A percentile compares a stretch with the other conserved stretches of the same genome.
phyloP scores from a whole-genome alignment of 1,140 invertebrate genomes.

The Lepidurus packardi region DNA sequence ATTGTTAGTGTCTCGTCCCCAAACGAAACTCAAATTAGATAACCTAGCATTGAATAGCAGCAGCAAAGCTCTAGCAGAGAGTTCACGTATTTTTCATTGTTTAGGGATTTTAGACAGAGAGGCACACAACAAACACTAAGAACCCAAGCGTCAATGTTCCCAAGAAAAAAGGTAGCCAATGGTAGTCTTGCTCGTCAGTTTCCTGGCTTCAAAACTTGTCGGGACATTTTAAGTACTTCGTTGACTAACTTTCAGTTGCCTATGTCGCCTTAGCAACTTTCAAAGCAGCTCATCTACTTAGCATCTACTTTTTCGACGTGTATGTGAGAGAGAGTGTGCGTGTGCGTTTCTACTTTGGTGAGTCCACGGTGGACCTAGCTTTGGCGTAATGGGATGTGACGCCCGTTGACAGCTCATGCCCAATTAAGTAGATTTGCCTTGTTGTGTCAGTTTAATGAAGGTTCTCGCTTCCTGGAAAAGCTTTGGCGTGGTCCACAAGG shows the following conservation, averaged over 20 bases:
- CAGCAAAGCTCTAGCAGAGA: no score
- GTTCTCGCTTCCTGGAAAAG: slow-evolving; percentile 21
- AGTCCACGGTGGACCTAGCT: not conserved
- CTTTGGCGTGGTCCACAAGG: slow-evolving; percentile 16
- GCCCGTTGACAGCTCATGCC: slow-evolving; percentile 11
- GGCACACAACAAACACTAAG: no score
- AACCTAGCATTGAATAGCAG: no score
- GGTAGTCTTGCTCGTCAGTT: no score
- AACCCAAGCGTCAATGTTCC: no score
- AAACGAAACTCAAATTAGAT: no score
- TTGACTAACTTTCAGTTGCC: not conserved
- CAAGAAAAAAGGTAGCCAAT: no score
- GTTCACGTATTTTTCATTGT: no score
- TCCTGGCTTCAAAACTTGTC: no score
- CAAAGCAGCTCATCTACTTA: not conserved
- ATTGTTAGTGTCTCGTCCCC: no score
- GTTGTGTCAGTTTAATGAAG: slow-evolving; percentile 4
- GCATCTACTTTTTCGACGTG: not conserved
- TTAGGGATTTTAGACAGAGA: no score
- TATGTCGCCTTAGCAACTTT: not conserved
- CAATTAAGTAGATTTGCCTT: not conserved
- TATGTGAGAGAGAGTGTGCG: not conserved
- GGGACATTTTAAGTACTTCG: no score
- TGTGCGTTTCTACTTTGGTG: not conserved
- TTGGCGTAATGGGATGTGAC: slow-evolving; percentile 12